A percentile compares a stretch with the other conserved stretches of the same genome.
phyloP scores from a whole-genome alignment of 2,113 vertebrate genomes.

The Mixornis gularis region DNA sequence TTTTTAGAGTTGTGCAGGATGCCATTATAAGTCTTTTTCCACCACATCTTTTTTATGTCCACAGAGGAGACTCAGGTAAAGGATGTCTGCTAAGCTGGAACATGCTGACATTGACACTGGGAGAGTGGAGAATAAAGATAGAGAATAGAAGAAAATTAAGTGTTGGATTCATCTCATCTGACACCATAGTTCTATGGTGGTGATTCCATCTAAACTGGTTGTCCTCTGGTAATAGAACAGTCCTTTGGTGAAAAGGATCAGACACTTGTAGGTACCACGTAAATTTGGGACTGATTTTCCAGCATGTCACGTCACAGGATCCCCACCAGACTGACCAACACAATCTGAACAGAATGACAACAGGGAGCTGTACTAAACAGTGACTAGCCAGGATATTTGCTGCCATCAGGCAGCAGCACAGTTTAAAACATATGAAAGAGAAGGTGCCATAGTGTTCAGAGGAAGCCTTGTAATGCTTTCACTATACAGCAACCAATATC shows the following conservation, averaged over 20 bases:
- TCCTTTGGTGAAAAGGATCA: background rate
- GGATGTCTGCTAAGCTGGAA: background rate
- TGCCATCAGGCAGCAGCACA: background rate
- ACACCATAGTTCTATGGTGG: background rate
- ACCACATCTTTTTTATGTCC: background rate
- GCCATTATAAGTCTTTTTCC: background rate
- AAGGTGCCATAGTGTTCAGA: background rate
- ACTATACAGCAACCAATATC: background rate
- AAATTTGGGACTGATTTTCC: background rate
- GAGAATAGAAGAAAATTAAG: background rate
- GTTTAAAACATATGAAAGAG: background rate
- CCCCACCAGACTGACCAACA: background rate
- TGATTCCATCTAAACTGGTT: background rate
- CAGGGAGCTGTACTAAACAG: background rate
- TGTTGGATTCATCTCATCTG: background rate
- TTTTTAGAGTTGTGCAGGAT: background rate
- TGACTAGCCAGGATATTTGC: background rate
- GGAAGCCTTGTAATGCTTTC: background rate
- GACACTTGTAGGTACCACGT: fast-evolving
- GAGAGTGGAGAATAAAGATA: background rate
- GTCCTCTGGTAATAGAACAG: background rate
- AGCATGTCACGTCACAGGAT: background rate
- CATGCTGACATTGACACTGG: background rate
- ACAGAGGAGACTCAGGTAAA: background rate
- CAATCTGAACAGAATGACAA: background rate